A percentile compares a stretch with the other conserved stretches of the same genome.
Evolutionary conservation across 2,888 invertebrate genomes (phyloP).

Genomic region (Crematogaster levior): DNA sequence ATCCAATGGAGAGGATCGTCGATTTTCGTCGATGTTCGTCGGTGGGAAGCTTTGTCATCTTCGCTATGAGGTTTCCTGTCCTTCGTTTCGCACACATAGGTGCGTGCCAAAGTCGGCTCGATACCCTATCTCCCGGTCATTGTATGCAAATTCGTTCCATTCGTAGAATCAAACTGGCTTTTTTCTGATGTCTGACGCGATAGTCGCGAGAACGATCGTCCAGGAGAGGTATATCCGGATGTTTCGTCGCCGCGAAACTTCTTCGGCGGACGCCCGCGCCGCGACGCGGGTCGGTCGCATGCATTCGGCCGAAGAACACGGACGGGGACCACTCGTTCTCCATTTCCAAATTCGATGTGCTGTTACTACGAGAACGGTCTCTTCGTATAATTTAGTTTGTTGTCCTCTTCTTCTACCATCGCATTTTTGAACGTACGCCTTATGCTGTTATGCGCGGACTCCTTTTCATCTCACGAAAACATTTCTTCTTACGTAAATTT

Average conservation of each 20-base stretch:
- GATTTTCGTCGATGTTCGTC: slow-evolving; percentile 63
- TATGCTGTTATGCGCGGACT: not conserved
- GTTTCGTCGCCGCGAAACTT: slow-evolving; percentile 66
- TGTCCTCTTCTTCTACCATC: not conserved
- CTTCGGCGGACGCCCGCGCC: slow-evolving; percentile 52
- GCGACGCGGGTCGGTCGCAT: slow-evolving; percentile 28
- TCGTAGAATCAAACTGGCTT: slow-evolving; percentile 82
- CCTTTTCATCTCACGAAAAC: not conserved
- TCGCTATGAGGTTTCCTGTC: slow-evolving; percentile 52
- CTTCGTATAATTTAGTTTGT: not conserved
- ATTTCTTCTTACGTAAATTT: slow-evolving; percentile 1
- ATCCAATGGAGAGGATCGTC: slow-evolving; percentile 54
- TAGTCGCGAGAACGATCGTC: slow-evolving; percentile 78
- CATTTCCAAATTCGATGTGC: slow-evolving; percentile 20
- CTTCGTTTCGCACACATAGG: slow-evolving; percentile 48
- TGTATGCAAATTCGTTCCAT: slow-evolving; percentile 84
- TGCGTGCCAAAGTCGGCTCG: slow-evolving; percentile 59
- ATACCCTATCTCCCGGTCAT: slow-evolving; percentile 81
- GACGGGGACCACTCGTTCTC: not conserved
- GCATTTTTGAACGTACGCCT: slow-evolving; percentile 6
- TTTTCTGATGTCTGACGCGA: slow-evolving; percentile 84
- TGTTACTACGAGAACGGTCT: not conserved
- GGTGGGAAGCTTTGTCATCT: slow-evolving; percentile 78
- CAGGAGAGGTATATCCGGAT: slow-evolving; percentile 65
- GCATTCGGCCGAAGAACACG: not conserved